Base-by-base conservation (phyloP, 2,797 vertebrate species). In the Mergus octosetaceus region DNA sequence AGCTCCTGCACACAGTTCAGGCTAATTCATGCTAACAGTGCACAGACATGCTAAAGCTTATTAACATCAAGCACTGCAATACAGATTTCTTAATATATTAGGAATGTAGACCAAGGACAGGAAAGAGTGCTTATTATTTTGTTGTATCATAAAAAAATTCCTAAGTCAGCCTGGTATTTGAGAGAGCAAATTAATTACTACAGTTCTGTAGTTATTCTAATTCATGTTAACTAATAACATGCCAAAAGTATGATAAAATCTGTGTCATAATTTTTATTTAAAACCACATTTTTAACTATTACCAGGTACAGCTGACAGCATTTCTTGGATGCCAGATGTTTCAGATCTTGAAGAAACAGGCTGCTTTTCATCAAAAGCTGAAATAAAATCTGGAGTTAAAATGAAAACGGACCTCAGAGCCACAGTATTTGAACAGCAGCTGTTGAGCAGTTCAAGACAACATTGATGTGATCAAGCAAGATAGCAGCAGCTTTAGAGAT, bases 311-410 rank as follows among this genome's bases (percentile, higher is more conserved):
- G 64, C 12, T n/a, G 91, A 66, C 25, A 60, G 85, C 64, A 89
- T 92, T 91, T 91, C 90, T 83, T 43, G 79, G 53, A 64, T 87
- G 64, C 41, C 41, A 62, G 78, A 4, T 4, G 47, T 73, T 89
- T 96, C 87, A 64, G 36, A 5, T 51, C 69, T 66, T 74, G 91
- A 73, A 83, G 87, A 66, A 87, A 87, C 30, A 16, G 41, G 68
- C 34, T 83, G 78, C 53, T 85, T 91, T 76, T 91, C 82, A 74
- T 91, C 92, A 87, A 93, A 87, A 83, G 65, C 93, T 94, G 95
- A 91, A 96, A 96, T 43, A 89, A 89, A 95, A 80, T 68, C 65
- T 85, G 64, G 60, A 73, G 53, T 96, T 94, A 87, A 91, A 94
- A 64, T 60, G 43, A 85, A 39, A 91, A 71, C 3, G 38, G 71